Evolutionary conservation across 2,888 invertebrate genomes (phyloP).

Genomic region (Nomada fabriciana): DNA sequence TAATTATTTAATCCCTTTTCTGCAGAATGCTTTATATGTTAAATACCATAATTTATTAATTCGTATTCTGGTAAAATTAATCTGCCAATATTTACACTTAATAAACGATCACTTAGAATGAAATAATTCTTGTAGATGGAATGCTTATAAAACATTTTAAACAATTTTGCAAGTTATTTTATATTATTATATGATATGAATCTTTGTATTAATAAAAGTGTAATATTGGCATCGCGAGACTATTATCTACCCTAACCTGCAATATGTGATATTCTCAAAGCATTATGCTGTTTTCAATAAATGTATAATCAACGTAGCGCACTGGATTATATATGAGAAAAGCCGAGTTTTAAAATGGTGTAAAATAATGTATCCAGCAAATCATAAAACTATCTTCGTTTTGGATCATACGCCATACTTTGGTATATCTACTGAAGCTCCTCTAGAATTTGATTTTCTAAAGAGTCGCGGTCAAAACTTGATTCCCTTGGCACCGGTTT

Average conservation of each 20-base stretch:
- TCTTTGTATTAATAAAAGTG: not conserved
- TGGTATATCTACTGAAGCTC: slow-evolving; percentile 92
- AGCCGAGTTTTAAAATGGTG: slow-evolving; percentile 42
- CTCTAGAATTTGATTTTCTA: slow-evolving; percentile 91
- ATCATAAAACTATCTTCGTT: slow-evolving; percentile 98
- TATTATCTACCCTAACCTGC: slow-evolving; percentile 46
- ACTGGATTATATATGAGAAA: slow-evolving; percentile 16
- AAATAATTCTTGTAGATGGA: not conserved
- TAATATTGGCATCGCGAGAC: slow-evolving; percentile 1
- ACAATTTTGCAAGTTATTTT: not conserved
- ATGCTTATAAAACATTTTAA: not conserved
- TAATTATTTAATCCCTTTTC: not conserved
- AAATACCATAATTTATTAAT: not conserved
- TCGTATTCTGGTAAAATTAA: not conserved
- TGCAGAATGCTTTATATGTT: not conserved
- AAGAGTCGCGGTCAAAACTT: slow-evolving; percentile 87
- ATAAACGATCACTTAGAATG: not conserved
- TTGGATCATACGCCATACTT: slow-evolving; percentile 97
- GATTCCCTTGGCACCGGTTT: slow-evolving; percentile 92
- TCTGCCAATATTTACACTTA: not conserved
- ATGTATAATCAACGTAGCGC: slow-evolving; percentile 23
- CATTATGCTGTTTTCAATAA: slow-evolving; percentile 21
- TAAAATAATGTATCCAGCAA: slow-evolving; percentile 88
- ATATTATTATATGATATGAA: not conserved
- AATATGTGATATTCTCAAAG: slow-evolving; percentile 6